Conservation (phyloP, 2,888 invertebrate genomes). For the Euspilapteryx auroguttella region DNA sequence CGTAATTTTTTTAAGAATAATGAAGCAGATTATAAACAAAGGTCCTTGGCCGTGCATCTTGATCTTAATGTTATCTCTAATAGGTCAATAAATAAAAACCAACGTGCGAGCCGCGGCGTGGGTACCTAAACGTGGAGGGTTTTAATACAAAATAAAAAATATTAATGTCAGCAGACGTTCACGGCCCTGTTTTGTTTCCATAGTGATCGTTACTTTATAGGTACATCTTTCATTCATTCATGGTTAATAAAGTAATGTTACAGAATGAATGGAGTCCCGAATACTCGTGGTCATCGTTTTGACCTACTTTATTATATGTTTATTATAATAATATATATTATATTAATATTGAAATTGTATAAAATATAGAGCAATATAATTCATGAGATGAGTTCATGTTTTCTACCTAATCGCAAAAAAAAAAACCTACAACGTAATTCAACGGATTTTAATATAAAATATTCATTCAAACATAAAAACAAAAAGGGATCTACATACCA, state of each 20-base stretch:
- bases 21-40: constrained; percentile 61
- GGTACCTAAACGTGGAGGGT: constrained; percentile 27
- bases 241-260: too few relatives aligned
- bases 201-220: too few relatives aligned
- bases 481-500: neutral
- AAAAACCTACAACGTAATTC: too few relatives aligned
- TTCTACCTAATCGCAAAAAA: too few relatives aligned
- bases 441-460: too few relatives aligned
- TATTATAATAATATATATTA: too few relatives aligned
- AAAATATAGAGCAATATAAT: too few relatives aligned
- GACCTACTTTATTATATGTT: too few relatives aligned
- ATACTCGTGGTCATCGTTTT: too few relatives aligned
- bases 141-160: constrained; percentile 38
- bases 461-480: constrained; percentile 1
- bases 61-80: constrained; percentile 62
- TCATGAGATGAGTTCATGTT: too few relatives aligned
- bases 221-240: constrained; percentile 1
- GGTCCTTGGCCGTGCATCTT: constrained; percentile 61
- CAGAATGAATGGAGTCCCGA: too few relatives aligned
- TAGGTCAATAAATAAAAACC: constrained; percentile 59
- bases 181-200: constrained; percentile 5
- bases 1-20: constrained; percentile 51
- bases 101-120: constrained; percentile 53
- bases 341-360: too few relatives aligned
- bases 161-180: constrained; percentile 14